Conservation (phyloP, 2,797 vertebrate genomes). For the Cichlasoma orientale region DNA sequence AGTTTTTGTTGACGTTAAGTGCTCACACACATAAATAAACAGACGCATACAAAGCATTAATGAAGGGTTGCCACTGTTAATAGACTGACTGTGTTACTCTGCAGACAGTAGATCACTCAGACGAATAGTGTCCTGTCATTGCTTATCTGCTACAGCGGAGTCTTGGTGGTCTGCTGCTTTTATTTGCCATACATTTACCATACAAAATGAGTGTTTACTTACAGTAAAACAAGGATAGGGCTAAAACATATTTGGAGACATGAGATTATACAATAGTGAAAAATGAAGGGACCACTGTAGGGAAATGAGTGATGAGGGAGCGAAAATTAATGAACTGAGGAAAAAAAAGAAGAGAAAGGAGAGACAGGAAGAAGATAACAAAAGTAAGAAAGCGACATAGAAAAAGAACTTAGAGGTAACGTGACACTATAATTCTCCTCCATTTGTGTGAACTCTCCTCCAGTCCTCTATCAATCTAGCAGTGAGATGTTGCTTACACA, state of each 20-base stretch:
- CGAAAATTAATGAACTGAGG: constrained; percentile 25
- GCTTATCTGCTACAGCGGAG: constrained; percentile 26
- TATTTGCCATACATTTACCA: constrained; percentile 20
- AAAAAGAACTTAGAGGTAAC: constrained; percentile 54
- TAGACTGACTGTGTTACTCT: constrained; percentile 50
- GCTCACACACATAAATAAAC: constrained; percentile 22
- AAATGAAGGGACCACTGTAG: not conserved
- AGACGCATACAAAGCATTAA: constrained; percentile 54
- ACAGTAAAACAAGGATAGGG: not conserved
- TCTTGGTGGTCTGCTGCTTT: constrained; percentile 49
- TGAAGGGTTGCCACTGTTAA: constrained; percentile 68
- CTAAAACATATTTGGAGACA: not conserved
- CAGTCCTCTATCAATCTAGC: constrained; percentile 68
- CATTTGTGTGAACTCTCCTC: constrained; percentile 71
- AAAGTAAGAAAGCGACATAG: constrained; percentile 18
- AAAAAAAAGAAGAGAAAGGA: constrained; percentile 18
- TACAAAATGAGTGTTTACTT: constrained; percentile 2
- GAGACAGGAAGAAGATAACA: constrained; percentile 33
- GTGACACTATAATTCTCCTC: constrained; percentile 65
- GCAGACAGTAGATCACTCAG: constrained; percentile 64
- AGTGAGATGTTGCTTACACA: constrained; percentile 69
- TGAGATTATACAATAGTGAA: constrained; percentile 22
- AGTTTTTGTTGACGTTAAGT: constrained; percentile 51
- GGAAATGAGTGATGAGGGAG: constrained; percentile 29
- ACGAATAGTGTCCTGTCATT: constrained; percentile 34